Percentiles rank a stretch among this genome's conserved stretches.
Evolutionary conservation across 2,888 invertebrate genomes (phyloP).

Genomic region (Pseudanteris insignis): DNA sequence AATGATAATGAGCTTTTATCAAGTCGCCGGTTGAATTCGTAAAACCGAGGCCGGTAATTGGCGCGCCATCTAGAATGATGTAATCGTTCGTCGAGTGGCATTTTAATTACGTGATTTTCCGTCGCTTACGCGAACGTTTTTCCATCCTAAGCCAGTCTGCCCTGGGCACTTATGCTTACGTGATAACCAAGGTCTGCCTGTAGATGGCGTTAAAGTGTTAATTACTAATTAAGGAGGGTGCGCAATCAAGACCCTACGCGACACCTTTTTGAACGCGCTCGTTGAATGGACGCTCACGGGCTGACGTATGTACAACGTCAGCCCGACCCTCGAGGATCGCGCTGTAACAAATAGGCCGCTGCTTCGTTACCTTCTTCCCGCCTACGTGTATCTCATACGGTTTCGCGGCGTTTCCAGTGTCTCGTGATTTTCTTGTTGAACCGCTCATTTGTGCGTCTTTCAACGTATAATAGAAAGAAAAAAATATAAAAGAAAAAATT

Average conservation of each 20-base stretch:
- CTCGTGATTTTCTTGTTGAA: conserved; percentile 35
- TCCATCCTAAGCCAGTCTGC: too few species aligned
- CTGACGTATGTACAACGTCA: conserved; percentile 58
- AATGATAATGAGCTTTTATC: too few species aligned
- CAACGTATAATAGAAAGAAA: too few species aligned
- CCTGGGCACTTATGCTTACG: conserved; percentile 21
- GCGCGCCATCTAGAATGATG: too few species aligned
- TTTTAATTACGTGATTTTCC: conserved; percentile 37
- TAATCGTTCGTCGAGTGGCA: too few species aligned
- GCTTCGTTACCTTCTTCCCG: conserved; percentile 42
- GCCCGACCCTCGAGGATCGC: conserved; percentile 26
- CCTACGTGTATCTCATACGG: conserved; percentile 19
- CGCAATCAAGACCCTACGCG: conserved; percentile 60
- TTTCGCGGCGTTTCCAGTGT: conserved; percentile 19
- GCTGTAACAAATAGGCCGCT: conserved; percentile 35
- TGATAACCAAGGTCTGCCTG: conserved; percentile 49
- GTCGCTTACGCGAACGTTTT: too few species aligned
- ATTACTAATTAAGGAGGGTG: conserved; percentile 66
- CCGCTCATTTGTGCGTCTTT: conserved; percentile 25
- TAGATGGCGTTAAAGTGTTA: conserved; percentile 64
- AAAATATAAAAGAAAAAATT: too few species aligned
- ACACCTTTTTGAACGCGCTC: conserved; percentile 64
- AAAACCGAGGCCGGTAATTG: neutral
- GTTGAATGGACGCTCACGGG: conserved; percentile 63
- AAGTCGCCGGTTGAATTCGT: too few species aligned